phyloP scores from a whole-genome alignment of 2,113 vertebrate genomes.

The Vulpes lagopus region DNA sequence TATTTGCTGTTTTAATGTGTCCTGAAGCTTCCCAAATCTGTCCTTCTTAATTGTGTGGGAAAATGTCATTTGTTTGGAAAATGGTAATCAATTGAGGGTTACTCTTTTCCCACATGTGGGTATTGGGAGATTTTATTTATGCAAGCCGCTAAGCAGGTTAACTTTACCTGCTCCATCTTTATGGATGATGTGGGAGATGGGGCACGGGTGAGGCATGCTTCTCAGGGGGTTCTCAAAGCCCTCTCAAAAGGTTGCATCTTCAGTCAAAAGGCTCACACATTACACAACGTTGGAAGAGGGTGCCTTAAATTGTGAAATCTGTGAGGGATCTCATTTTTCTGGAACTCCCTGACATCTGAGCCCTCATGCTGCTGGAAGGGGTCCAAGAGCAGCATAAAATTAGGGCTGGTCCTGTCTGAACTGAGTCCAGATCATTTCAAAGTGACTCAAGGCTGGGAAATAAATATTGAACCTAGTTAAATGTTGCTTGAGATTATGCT shows the following conservation, averaged over 20 bases:
- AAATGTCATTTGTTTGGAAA: neutral
- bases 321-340: conserved; percentile 78
- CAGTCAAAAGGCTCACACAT: neutral
- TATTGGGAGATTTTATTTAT: conserved; percentile 28
- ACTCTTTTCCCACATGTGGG: neutral
- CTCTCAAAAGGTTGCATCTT: conserved; percentile 39
- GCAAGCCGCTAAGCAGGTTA: conserved; percentile 23
- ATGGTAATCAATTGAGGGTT: neutral
- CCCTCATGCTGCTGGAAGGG: conserved; percentile 67
- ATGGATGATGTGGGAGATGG: neutral
- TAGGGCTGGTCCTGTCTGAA: conserved; percentile 78
- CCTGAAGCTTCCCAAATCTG: neutral
- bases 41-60: neutral
- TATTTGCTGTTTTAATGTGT: conserved; percentile 23
- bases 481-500: conserved; percentile 85
- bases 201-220: neutral
- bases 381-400: conserved; percentile 83
- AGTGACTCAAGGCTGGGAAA: conserved; percentile 82
- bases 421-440: conserved; percentile 82
- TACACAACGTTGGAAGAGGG: conserved; percentile 70
- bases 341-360: conserved; percentile 80
- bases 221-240: conserved; percentile 4
- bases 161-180: neutral
- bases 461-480: conserved; percentile 86
- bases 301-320: conserved; percentile 76